These are phyloP conservation scores for Melolontha melolontha DNA, from an alignment of 2,888 invertebrate species.

Conservation along the genomic window DNA sequence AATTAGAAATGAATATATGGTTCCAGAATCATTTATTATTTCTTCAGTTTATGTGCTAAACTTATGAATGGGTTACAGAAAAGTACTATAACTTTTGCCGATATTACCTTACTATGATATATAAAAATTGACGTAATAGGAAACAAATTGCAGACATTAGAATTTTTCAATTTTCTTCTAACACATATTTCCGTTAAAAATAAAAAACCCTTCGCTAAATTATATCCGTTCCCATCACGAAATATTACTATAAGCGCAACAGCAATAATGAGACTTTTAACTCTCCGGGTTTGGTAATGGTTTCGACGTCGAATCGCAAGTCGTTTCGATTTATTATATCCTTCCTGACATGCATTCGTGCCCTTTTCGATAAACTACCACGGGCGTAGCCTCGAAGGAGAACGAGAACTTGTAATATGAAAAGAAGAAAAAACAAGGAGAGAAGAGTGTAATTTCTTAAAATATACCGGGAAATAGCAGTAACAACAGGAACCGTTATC, in stretches of 20 bases:
- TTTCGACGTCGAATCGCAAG: slow-evolving; percentile 38
- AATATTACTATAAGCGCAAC: slow-evolving; percentile 27
- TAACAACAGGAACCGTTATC: slow-evolving; percentile 59
- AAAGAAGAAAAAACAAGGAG: slow-evolving; percentile 46
- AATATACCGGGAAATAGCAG: slow-evolving; percentile 57
- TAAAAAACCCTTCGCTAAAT: slow-evolving; percentile 16
- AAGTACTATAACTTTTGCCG: too few species aligned
- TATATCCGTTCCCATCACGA: slow-evolving; percentile 27
- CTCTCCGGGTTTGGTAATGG: slow-evolving; percentile 33
- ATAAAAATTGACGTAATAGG: slow-evolving; percentile 1
- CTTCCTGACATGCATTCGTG: slow-evolving; percentile 38
- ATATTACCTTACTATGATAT: too few species aligned
- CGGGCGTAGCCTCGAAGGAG: slow-evolving; percentile 28
- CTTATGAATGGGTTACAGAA: too few species aligned
- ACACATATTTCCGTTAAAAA: slow-evolving; percentile 32
- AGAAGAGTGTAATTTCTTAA: slow-evolving; percentile 61
- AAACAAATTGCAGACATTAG: slow-evolving; percentile 9
- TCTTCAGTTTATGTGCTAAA: too few species aligned
- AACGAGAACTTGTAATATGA: slow-evolving; percentile 6
- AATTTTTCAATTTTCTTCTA: slow-evolving; percentile 24
- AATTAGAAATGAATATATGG: too few species aligned
- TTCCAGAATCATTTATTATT: too few species aligned
- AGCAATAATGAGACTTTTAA: slow-evolving; percentile 37
- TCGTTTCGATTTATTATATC: slow-evolving; percentile 40
- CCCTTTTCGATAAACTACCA: slow-evolving; percentile 27